Conservation (phyloP, 37 sponge, comb jelly and placozoan species). For the Geodia barretti region DNA sequence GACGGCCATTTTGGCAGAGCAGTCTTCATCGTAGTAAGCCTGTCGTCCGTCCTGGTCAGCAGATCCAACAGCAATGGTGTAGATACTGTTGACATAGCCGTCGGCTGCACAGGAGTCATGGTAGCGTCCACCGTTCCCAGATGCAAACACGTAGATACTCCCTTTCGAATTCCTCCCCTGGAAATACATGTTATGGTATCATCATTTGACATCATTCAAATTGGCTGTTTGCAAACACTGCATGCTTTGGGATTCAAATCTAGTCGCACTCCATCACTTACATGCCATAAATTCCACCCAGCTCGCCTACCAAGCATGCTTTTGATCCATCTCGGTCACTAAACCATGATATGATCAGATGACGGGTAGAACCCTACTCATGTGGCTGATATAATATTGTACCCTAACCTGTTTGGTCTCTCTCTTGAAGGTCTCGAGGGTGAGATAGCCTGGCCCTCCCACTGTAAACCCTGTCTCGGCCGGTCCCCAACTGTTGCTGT, state of each 20-base stretch:
- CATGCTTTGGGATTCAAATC: too few relatives aligned
- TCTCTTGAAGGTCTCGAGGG: slow-evolving; percentile 51
- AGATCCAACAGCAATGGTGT: slow-evolving; percentile 91
- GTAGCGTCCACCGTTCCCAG: slow-evolving; percentile 92
- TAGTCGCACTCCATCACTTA: too few relatives aligned
- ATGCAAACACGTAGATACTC: slow-evolving; percentile 89
- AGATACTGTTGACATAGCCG: slow-evolving; percentile 86
- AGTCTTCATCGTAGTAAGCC: slow-evolving; percentile 91
- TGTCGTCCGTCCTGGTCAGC: slow-evolving; percentile 68
- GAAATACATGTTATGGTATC: too few relatives aligned
- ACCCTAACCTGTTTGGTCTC: slow-evolving; percentile 52
- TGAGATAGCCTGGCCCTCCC: slow-evolving; percentile 78
- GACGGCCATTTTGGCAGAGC: slow-evolving; percentile 85
- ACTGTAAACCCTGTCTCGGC: slow-evolving; percentile 86
- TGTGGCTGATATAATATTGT: not conserved
- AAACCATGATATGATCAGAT: too few relatives aligned
- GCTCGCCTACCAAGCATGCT: too few relatives aligned
- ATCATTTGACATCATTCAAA: too few relatives aligned
- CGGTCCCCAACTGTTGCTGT: slow-evolving; percentile 97
- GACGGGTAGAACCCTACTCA: too few relatives aligned
- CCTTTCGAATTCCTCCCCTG: slow-evolving; percentile 85
- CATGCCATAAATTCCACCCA: too few relatives aligned
- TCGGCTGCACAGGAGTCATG: slow-evolving; percentile 91
- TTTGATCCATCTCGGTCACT: too few relatives aligned
- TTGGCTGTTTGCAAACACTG: too few relatives aligned